Evolutionary conservation across 2,797 vertebrate genomes (phyloP), one percentile per base, ranked within the genome.

Genomic region (Yasuhikotakia modesta): DNA sequence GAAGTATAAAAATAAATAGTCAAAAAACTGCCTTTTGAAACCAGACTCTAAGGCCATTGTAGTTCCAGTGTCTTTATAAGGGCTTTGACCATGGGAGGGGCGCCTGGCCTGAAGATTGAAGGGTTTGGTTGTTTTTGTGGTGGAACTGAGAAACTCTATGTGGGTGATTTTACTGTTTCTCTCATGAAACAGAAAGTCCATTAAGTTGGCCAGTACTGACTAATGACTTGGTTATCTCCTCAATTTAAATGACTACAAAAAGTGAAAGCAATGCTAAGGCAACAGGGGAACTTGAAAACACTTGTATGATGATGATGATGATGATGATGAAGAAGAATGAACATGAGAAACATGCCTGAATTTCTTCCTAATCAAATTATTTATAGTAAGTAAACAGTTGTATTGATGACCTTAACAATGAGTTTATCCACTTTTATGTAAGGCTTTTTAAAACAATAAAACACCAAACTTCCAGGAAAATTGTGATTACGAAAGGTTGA

Each of bases 121-220:
- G 22, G 64, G 27, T 5, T 46, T 57, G 58, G 55, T 57, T 70
- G 66, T 80, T 75, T 64, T 64, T 75, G 32, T 70, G 58, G 64
- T 70, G 13, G 48, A 64, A 39, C 52, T 24, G 11, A 32, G 46
- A 69, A 75, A 55, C 35, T 67, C 14, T 5, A 32, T 45, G 3
- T 21, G 21, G 11, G 63, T 16, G 12, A 57, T 67, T 68, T 48
- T 57, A 32, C 14, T 39, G 50, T 21, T 58, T 67, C 24, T 39
- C 12, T 58, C 1, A 12, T 48, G 52, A 57, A 75, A n/a, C n/a
- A n/a, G 32, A 66, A 57, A 55, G 22, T 13, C 22, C 27, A 48
- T 61, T 48, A 27, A 45, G 22, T 46, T 58, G 4, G 22, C 57
- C 64, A 67, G 52, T 67, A 67, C 52, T 58, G 45, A 35, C 24